Evolutionary conservation across 2,113 vertebrate genomes (phyloP).

Genomic region (Xiphophorus hellerii): DNA sequence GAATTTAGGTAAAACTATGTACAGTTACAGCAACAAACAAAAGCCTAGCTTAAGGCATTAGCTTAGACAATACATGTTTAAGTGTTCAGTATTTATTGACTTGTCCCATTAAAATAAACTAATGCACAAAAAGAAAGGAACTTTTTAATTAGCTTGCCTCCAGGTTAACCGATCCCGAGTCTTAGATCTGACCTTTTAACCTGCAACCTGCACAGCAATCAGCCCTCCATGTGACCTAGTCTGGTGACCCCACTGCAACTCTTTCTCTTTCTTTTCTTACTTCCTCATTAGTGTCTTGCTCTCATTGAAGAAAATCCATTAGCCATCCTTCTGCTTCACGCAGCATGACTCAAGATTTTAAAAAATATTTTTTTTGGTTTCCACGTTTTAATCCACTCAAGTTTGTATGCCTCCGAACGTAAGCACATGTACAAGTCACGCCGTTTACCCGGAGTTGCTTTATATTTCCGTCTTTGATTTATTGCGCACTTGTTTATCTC

Average conservation of each 20-base stretch:
- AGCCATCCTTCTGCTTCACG: slow-evolving; percentile 52
- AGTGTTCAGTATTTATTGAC: too few species aligned
- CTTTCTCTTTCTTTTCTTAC: slow-evolving; percentile 56
- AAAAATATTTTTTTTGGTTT: slow-evolving; percentile 4
- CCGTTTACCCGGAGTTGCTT: slow-evolving; percentile 30
- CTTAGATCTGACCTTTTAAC: slow-evolving; percentile 56
- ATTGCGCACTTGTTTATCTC: slow-evolving; percentile 28
- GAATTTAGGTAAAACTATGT: too few species aligned
- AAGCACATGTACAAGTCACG: background rate
- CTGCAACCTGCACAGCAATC: slow-evolving; percentile 74
- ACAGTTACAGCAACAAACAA: too few species aligned
- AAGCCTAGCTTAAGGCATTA: too few species aligned
- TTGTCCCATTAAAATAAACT: too few species aligned
- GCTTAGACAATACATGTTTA: too few species aligned
- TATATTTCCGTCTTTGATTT: slow-evolving; percentile 36
- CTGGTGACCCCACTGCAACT: slow-evolving; percentile 38
- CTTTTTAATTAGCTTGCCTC: slow-evolving; percentile 64
- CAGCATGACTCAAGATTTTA: slow-evolving; percentile 32
- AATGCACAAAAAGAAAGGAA: too few species aligned
- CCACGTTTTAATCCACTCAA: slow-evolving; percentile 8
- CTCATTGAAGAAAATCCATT: slow-evolving; percentile 62
- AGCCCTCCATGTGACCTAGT: slow-evolving; percentile 48
- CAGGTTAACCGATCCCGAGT: slow-evolving; percentile 57
- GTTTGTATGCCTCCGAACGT: slow-evolving; percentile 31
- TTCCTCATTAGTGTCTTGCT: slow-evolving; percentile 73